These are phyloP conservation scores for Luperina nickerlii DNA, from an alignment of 2,888 invertebrate species.

Conservation along the genomic window DNA sequence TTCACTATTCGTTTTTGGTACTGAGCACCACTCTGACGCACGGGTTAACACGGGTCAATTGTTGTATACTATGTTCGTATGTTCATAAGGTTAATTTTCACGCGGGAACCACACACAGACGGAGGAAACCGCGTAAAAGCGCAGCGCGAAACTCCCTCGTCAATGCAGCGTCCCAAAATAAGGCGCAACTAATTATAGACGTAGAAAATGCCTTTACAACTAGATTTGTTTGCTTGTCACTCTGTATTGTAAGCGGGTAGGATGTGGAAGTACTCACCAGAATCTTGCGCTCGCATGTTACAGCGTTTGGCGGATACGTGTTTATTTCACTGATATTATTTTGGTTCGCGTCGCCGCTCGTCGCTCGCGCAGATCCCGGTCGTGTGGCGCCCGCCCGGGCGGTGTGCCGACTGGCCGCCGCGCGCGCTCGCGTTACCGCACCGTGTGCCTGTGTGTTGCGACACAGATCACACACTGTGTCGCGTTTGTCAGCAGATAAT, in stretches of 20 bases:
- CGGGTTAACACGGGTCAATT: conserved; percentile 61
- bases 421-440: conserved; percentile 64
- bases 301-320: conserved; percentile 82
- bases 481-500: conserved; percentile 24
- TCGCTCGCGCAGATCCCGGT: conserved; percentile 89
- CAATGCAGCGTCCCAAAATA: conserved; percentile 85
- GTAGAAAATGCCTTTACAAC: conserved; percentile 64
- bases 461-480: conserved; percentile 63
- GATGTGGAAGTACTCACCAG: conserved; percentile 82
- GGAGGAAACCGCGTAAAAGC: conserved; percentile 74
- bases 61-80: conserved; percentile 29
- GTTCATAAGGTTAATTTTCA: conserved; percentile 63
- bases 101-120: conserved; percentile 68
- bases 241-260: conserved; percentile 47
- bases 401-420: conserved; percentile 87
- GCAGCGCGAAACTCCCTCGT: conserved; percentile 77
- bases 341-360: conserved; percentile 80
- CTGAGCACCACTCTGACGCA: conserved; percentile 54
- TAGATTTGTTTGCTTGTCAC: conserved; percentile 44
- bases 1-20: conserved; percentile 61
- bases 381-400: conserved; percentile 91
- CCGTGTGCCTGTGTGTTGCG: conserved; percentile 51
- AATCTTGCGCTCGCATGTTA: conserved; percentile 87
- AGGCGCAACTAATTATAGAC: conserved; percentile 81
- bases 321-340: conserved; percentile 87